Conservation (phyloP, 2,888 invertebrate genomes). For the Vanessa cardui region DNA sequence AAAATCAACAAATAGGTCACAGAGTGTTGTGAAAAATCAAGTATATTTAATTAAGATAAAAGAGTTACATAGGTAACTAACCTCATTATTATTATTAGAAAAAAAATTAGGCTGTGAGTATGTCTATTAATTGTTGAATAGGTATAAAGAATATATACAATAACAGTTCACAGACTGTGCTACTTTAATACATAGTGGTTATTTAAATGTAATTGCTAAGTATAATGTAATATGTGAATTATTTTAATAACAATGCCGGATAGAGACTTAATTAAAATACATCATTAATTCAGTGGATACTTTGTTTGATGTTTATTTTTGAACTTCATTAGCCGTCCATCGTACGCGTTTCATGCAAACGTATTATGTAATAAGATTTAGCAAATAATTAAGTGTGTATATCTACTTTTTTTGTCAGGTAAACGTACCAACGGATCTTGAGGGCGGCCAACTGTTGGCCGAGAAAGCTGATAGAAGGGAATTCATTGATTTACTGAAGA, state of each 20-base stretch:
- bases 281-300: neutral
- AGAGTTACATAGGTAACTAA: neutral
- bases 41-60: no score
- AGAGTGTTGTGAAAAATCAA: no score
- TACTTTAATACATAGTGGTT: neutral
- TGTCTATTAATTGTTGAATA: no score
- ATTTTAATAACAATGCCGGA: slow-evolving; percentile 5
- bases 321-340: neutral
- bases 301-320: slow-evolving; percentile 1
- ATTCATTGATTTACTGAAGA: slow-evolving; percentile 98
- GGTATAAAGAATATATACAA: no score
- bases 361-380: neutral
- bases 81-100: neutral
- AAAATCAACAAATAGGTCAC: no score
- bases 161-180: neutral
- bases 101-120: no score
- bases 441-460: slow-evolving; percentile 97
- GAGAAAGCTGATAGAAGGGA: slow-evolving; percentile 98
- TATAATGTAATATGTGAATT: neutral
- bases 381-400: neutral
- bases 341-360: neutral
- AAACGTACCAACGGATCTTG: slow-evolving; percentile 98
- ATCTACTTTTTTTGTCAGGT: slow-evolving; percentile 76
- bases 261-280: slow-evolving; percentile 1
- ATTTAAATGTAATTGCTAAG: neutral